Conservation (phyloP, 2,888 invertebrate species). For the Mycalesis mineus region DNA sequence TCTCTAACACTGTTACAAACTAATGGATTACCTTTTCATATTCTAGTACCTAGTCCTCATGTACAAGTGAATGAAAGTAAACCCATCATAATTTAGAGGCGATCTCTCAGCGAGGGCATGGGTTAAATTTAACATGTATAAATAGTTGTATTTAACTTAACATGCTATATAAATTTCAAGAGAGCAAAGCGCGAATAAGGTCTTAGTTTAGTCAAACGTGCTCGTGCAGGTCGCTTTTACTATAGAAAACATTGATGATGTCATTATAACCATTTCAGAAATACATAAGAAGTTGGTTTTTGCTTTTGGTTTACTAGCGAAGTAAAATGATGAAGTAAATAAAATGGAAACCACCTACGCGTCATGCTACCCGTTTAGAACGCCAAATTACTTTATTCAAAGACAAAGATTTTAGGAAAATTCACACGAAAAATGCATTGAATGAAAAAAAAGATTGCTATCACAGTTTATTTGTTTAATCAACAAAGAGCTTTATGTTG, state of each 20-base stretch:
- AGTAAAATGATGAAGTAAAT: too few species aligned
- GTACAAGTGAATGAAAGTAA: neutral
- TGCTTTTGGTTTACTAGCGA: too few species aligned
- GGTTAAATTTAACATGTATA: neutral
- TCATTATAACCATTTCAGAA: too few species aligned
- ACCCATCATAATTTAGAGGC: neutral
- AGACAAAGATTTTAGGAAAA: neutral
- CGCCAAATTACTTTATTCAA: neutral
- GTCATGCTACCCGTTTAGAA: too few species aligned
- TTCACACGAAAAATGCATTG: neutral
- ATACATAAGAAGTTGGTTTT: too few species aligned
- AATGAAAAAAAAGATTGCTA: neutral
- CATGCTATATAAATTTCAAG: constrained; percentile 14
- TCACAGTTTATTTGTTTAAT: constrained; percentile 43
- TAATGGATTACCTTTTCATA: neutral
- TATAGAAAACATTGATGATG: too few species aligned
- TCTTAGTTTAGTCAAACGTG: constrained; percentile 58
- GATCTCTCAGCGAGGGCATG: constrained; percentile 1
- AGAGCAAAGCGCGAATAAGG: constrained; percentile 53
- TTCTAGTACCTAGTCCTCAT: too few species aligned
- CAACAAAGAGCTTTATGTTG: constrained; percentile 6
- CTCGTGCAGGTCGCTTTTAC: constrained; percentile 40
- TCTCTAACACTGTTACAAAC: too few species aligned
- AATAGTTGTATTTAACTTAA: neutral
- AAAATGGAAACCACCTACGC: too few species aligned